A percentile compares a stretch with the other conserved stretches of the same genome.
phyloP scores from a whole-genome alignment of 2,113 vertebrate species.

The Serilophus lunatus region DNA sequence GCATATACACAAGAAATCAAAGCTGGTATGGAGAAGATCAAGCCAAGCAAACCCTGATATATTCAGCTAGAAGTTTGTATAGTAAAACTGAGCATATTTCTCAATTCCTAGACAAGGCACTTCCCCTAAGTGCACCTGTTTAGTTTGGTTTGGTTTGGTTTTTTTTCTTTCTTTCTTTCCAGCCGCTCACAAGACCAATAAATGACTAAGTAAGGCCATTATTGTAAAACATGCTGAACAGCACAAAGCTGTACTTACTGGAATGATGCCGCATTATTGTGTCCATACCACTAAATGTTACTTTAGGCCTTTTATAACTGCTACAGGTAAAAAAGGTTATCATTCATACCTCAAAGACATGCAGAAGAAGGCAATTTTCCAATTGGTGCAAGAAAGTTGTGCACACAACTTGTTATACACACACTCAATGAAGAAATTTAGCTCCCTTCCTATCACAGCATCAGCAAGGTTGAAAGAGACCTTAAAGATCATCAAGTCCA shows the following conservation, averaged over 20 bases:
- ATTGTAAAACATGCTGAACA: conserved; percentile 62
- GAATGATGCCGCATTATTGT: conserved; percentile 64
- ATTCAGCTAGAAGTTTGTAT: not conserved
- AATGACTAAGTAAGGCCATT: conserved; percentile 66
- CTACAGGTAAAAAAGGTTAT: conserved; percentile 37
- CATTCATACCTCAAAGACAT: conserved; percentile 51
- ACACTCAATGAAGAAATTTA: not conserved
- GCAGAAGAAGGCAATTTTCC: conserved; percentile 33
- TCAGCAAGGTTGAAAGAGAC: too few relatives aligned
- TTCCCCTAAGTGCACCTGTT: conserved; percentile 38
- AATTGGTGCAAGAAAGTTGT: not conserved
- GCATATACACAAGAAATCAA: not conserved
- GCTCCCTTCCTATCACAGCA: not conserved
- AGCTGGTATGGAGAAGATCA: not conserved
- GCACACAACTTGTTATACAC: not conserved
- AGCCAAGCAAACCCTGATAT: not conserved
- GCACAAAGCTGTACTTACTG: conserved; percentile 64
- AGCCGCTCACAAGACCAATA: conserved; percentile 57
- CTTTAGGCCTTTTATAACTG: conserved; percentile 55
- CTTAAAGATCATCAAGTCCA: too few relatives aligned
- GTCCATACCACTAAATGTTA: conserved; percentile 58
- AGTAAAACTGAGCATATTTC: not conserved
- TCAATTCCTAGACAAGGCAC: conserved; percentile 3
- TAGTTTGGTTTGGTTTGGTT: not conserved
- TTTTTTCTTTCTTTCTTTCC: not conserved